Evolutionary conservation across 2,797 vertebrate species (phyloP), one percentile per base, ranked within the genome.

Genomic region (Cyprinella venusta): DNA sequence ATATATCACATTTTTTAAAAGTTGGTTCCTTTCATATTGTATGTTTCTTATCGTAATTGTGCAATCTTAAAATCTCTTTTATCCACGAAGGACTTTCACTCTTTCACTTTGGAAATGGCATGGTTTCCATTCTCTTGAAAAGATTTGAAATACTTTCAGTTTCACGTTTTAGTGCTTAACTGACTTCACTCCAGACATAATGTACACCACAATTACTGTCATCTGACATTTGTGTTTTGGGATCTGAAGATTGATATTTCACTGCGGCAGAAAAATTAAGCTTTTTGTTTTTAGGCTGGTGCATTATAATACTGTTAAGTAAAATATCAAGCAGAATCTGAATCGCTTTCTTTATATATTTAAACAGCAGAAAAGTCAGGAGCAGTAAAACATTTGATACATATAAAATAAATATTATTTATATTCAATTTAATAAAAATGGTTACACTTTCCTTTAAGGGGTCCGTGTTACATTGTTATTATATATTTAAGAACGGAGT

Each of bases 61-160:
- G 9, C 9, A 16, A 16, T 40, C 38, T 79, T 68, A n/a, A 12
- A 45, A 8, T 30, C 2, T 64, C 26, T 65, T 77, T 24, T 42
- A 54, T 26, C 19, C 4, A 5, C 36, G 19, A 72, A 52, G 6
- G 13, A 26, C 21, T 21, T 80, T 70, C 21, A 48, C 40, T 33
- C 8, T 70, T 81, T 72, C 26, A 38, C 1, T n/a, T 74, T 42
- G 45, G 19, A 8, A 30, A 26, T 15, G 16, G 13, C 45, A 24
- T 42, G 71, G 61, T 76, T 82, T 82, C 36, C 48, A 21, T 82
- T 82, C 48, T 68, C 5, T 16, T 56, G 48, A 82, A 82, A 42
- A 7, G 8, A 68, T 42, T 19, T 15, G 9, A 56, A 72, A 61
- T 48, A 64, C 56, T 81, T 74, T 52, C 69, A 74, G 69, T 81